phyloP scores from a whole-genome alignment of 2,797 vertebrate genomes.

The Botia almorhae region DNA sequence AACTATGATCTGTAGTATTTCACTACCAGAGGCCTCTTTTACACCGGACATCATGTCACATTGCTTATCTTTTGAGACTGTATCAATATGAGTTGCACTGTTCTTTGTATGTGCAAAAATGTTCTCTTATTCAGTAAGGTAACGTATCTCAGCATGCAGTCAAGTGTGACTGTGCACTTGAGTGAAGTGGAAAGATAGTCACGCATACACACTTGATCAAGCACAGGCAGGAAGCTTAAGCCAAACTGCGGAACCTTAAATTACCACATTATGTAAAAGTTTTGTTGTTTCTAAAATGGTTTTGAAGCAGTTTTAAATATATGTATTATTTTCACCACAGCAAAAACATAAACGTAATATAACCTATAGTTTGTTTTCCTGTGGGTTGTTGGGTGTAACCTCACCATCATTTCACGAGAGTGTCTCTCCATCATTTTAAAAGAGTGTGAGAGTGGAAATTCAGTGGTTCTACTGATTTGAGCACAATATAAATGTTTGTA shows the following conservation, averaged over 20 bases:
- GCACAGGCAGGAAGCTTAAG: conserved; percentile 68
- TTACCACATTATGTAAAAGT: neutral
- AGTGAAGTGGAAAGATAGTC: conserved; percentile 47
- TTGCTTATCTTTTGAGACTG: neutral
- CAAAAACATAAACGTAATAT: neutral
- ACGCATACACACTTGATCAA: conserved; percentile 43
- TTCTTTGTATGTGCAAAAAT: neutral
- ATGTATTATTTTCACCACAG: neutral
- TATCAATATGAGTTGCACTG: neutral
- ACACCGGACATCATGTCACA: neutral
- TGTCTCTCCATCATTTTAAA: too few relatives aligned
- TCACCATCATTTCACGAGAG: too few relatives aligned
- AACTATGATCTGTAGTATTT: too few relatives aligned
- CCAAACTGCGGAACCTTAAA: conserved; percentile 7
- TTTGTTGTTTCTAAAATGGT: neutral
- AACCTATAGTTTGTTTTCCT: neutral
- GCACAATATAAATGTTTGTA: neutral
- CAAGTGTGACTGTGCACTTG: conserved; percentile 44
- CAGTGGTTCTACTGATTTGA: neutral
- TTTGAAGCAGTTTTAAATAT: neutral
- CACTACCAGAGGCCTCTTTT: neutral
- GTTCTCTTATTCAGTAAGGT: conserved; percentile 3
- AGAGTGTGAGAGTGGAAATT: too few relatives aligned
- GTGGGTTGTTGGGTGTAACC: conserved; percentile 6
- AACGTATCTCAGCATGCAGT: conserved; percentile 20